phyloP scores from a whole-genome alignment of 2,797 vertebrate species.

The Halcyon badia region DNA sequence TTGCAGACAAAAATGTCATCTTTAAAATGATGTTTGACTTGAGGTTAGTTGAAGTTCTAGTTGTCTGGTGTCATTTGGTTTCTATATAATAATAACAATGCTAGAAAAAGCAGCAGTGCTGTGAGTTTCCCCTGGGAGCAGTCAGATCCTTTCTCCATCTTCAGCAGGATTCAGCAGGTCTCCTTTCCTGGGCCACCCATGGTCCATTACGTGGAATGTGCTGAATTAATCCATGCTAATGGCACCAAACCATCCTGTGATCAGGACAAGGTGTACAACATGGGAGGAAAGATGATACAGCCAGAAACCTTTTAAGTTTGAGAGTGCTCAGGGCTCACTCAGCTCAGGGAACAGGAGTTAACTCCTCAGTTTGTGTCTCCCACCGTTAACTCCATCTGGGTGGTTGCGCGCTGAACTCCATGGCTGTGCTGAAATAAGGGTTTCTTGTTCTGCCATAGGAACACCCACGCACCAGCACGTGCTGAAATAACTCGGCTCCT shows the following conservation, averaged over 20 bases:
- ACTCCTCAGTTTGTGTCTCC: background rate
- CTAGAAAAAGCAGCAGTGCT: background rate
- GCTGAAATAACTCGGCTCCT: constrained; percentile 41
- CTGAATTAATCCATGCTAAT: background rate
- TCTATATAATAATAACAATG: background rate
- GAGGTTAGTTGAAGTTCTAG: background rate
- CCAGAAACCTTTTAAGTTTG: background rate
- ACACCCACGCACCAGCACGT: background rate
- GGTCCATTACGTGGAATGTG: background rate
- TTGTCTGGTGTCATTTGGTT: background rate
- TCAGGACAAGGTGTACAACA: background rate
- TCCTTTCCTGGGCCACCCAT: background rate
- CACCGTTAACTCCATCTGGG: background rate
- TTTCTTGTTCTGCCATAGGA: constrained; percentile 47
- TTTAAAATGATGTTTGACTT: background rate
- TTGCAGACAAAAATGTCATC: constrained; percentile 7
- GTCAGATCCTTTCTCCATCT: background rate
- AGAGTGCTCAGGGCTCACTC: background rate
- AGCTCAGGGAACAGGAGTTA: background rate
- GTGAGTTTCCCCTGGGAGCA: background rate
- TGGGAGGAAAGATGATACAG: background rate
- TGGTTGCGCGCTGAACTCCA: background rate
- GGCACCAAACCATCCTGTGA: background rate
- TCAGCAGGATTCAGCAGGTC: background rate
- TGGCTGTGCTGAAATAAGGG: constrained; percentile 32